These are phyloP conservation scores for Tor tambroides DNA, from an alignment of 2,113 vertebrate genomes.

Conservation along the genomic window DNA sequence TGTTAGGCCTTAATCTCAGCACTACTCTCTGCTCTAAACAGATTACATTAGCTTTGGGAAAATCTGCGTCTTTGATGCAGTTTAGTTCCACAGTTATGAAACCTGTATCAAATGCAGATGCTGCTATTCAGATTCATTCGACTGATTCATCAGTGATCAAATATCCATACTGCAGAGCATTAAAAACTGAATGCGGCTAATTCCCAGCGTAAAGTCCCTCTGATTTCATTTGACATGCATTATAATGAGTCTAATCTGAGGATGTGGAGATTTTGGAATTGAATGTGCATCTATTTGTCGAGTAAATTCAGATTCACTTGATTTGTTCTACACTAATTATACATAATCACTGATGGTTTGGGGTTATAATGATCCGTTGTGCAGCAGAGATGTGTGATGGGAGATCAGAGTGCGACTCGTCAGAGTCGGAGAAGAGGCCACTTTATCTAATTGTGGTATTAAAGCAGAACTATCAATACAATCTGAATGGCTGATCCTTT, in stretches of 20 bases:
- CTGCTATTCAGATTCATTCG: not conserved
- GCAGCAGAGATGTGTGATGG: not conserved
- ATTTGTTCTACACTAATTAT: constrained; percentile 38
- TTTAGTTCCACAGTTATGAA: not conserved
- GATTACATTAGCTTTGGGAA: constrained; percentile 46
- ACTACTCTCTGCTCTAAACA: constrained; percentile 32
- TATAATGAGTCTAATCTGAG: not conserved
- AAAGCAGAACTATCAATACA: constrained; percentile 33
- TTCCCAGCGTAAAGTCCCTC: not conserved
- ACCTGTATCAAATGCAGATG: not conserved
- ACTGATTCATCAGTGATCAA: constrained; percentile 15
- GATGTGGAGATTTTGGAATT: not conserved
- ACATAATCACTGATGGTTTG: constrained; percentile 33
- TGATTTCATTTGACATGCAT: constrained; percentile 3
- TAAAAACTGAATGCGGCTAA: not conserved
- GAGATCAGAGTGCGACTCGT: constrained; percentile 15
- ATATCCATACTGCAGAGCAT: constrained; percentile 15
- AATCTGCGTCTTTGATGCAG: constrained; percentile 31
- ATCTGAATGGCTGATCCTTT: constrained; percentile 36
- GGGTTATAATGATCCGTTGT: constrained; percentile 37
- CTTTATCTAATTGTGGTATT: constrained; percentile 47
- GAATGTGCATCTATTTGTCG: constrained; percentile 1
- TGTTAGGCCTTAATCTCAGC: constrained; percentile 44
- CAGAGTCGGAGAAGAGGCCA: constrained; percentile 42
- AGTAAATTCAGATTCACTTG: constrained; percentile 25